A percentile compares a stretch with the other conserved stretches of the same genome.
These are phyloP conservation scores for Mercenaria mercenaria DNA, from an alignment of 1,140 invertebrate species.

Conservation along the genomic window DNA sequence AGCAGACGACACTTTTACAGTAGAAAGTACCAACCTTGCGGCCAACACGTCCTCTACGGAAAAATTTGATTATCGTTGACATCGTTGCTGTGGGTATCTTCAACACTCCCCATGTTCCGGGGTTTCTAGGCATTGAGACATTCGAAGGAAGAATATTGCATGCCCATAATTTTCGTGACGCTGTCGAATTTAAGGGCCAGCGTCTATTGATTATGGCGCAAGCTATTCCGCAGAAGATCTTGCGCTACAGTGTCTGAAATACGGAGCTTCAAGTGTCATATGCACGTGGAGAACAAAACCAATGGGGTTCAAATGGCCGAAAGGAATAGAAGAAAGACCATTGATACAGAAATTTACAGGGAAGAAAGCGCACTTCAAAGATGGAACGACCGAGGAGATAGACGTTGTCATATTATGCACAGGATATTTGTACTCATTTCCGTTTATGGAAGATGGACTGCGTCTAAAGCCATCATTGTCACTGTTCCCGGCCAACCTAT, in stretches of 20 bases:
- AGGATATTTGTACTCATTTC: slow-evolving; percentile 55
- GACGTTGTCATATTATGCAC: slow-evolving; percentile 58
- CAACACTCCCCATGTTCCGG: slow-evolving; percentile 44
- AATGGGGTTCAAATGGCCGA: slow-evolving; percentile 38
- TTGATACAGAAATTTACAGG: slow-evolving; percentile 27
- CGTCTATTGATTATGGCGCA: slow-evolving; percentile 14
- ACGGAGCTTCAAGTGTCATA: slow-evolving; percentile 29
- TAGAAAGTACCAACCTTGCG: slow-evolving; percentile 16
- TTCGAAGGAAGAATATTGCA: slow-evolving; percentile 62
- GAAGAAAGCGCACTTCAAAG: slow-evolving; percentile 58
- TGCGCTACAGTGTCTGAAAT: slow-evolving; percentile 43
- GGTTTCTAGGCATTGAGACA: slow-evolving; percentile 48
- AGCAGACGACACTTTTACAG: slow-evolving; percentile 44
- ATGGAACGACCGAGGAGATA: slow-evolving; percentile 41
- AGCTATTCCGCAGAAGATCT: slow-evolving; percentile 63
- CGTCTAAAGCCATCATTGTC: slow-evolving; percentile 16
- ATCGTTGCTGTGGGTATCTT: slow-evolving; percentile 62
- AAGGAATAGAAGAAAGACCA: slow-evolving; percentile 53
- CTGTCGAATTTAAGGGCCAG: slow-evolving; percentile 57
- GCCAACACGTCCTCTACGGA: not conserved
- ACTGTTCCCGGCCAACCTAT: slow-evolving; percentile 46
- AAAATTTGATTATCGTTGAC: slow-evolving; percentile 46
- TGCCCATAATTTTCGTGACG: slow-evolving; percentile 58
- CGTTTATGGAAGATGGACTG: slow-evolving; percentile 39
- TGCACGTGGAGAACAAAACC: slow-evolving; percentile 37